Percentiles rank a stretch among this genome's conserved stretches.
Evolutionary conservation across 1,140 invertebrate species (phyloP).

Genomic region (Drosophila serrata): DNA sequence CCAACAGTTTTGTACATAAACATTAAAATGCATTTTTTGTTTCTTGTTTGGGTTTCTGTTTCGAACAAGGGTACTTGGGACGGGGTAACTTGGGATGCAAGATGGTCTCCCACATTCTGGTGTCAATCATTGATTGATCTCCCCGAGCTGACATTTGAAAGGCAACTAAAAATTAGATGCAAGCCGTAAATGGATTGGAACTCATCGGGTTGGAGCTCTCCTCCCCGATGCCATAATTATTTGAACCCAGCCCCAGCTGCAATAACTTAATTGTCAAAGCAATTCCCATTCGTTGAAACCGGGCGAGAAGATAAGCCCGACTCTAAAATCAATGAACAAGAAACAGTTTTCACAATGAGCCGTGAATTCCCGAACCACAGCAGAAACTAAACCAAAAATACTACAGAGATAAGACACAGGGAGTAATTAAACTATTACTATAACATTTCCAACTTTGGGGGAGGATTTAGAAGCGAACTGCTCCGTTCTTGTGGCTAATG

Average conservation of each 20-base stretch:
- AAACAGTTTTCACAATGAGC: slow-evolving; percentile 16
- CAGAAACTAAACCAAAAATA: neutral
- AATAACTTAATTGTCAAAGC: slow-evolving; percentile 17
- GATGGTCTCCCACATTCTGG: slow-evolving; percentile 52
- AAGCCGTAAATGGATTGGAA: slow-evolving; percentile 46
- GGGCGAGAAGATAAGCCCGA: slow-evolving; percentile 17
- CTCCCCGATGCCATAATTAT: neutral
- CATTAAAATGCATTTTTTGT: slow-evolving; percentile 49
- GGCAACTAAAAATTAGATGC: slow-evolving; percentile 63
- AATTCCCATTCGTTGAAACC: slow-evolving; percentile 19
- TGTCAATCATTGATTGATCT: slow-evolving; percentile 81
- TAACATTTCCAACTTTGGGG: slow-evolving; percentile 2
- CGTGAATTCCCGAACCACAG: slow-evolving; percentile 24
- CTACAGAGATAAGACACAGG: slow-evolving; percentile 24
- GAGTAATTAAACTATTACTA: slow-evolving; percentile 60
- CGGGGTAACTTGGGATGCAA: slow-evolving; percentile 14
- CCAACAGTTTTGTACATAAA: slow-evolving; percentile 55
- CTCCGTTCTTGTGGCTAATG: slow-evolving; percentile 63
- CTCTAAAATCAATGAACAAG: slow-evolving; percentile 21
- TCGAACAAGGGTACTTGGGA: slow-evolving; percentile 27
- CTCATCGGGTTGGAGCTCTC: neutral
- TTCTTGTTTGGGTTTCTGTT: slow-evolving; percentile 25
- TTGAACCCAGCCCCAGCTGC: neutral
- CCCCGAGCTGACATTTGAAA: slow-evolving; percentile 63
- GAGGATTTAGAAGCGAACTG: slow-evolving; percentile 36